phyloP scores from a whole-genome alignment of 2,888 invertebrate species.

The Macropis europaea region DNA sequence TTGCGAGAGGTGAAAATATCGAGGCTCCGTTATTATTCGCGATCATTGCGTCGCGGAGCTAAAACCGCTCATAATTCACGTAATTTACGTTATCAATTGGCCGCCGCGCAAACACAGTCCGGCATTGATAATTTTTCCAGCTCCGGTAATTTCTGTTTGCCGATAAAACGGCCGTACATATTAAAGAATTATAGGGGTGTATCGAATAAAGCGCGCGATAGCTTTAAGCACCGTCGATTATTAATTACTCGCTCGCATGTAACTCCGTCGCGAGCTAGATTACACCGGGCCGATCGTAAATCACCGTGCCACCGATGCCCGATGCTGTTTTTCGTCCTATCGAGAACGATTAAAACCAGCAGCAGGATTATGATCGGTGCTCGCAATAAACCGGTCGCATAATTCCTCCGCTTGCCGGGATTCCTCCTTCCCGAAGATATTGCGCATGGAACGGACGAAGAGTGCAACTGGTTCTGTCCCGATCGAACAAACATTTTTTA shows the following conservation, averaged over 20 bases:
- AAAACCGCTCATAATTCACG: conserved; percentile 33
- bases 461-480: background rate
- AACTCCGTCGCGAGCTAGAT: conserved; percentile 43
- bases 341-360: conserved; percentile 61
- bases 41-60: conserved; percentile 20
- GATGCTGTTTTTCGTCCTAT: conserved; percentile 51
- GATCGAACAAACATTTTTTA: no score
- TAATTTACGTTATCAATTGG: conserved; percentile 47
- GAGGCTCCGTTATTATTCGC: conserved; percentile 23
- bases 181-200: conserved; percentile 62
- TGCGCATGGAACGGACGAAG: background rate
- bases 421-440: conserved; percentile 49
- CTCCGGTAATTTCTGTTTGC: conserved; percentile 44
- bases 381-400: conserved; percentile 66
- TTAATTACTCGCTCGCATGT: conserved; percentile 55
- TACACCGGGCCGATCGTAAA: conserved; percentile 33
- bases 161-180: conserved; percentile 56
- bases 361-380: conserved; percentile 40
- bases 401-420: conserved; percentile 60
- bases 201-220: conserved; percentile 55
- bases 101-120: background rate
- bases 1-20: conserved; percentile 28
- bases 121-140: conserved; percentile 37
- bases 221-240: conserved; percentile 58
- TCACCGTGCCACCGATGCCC: conserved; percentile 30